A percentile compares a stretch with the other conserved stretches of the same genome.
Conservation (phyloP, 2,113 vertebrate species). For the Serilophus lunatus region DNA sequence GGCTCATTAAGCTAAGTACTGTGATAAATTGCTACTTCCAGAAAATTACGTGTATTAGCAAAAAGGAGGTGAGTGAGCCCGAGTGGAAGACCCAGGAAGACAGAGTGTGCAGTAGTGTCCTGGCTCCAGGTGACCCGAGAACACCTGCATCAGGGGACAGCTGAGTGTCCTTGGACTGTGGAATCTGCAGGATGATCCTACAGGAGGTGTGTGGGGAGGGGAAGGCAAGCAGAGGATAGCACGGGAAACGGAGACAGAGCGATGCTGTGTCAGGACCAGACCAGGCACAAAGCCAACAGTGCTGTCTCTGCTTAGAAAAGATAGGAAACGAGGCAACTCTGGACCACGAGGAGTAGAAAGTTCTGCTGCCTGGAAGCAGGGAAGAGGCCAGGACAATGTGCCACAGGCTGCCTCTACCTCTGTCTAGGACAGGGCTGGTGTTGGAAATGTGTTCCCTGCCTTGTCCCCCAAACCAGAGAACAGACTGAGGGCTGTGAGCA, state of each 20-base stretch:
- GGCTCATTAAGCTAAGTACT: constrained; percentile 59
- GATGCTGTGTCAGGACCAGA: neutral
- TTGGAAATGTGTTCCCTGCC: neutral
- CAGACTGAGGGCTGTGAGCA: neutral
- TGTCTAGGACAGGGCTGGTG: neutral
- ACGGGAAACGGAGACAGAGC: neutral
- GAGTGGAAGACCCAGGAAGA: neutral
- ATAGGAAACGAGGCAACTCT: neutral
- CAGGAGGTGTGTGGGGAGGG: neutral
- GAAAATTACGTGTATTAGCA: constrained; percentile 23
- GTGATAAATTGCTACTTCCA: constrained; percentile 53
- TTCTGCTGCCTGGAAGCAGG: neutral
- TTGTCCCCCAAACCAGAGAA: neutral
- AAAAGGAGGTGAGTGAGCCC: neutral
- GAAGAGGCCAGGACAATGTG: rapidly evolving
- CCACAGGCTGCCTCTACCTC: neutral
- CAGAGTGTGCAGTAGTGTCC: neutral
- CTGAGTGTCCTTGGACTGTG: neutral
- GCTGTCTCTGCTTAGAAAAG: neutral
- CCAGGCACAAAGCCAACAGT: neutral
- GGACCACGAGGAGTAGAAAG: neutral
- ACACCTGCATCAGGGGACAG: neutral
- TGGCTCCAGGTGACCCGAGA: neutral
- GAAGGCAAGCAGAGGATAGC: neutral
- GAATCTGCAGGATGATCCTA: neutral